Base-by-base conservation (phyloP, 1,140 invertebrate species). In the Ostrea denselamellosa region DNA sequence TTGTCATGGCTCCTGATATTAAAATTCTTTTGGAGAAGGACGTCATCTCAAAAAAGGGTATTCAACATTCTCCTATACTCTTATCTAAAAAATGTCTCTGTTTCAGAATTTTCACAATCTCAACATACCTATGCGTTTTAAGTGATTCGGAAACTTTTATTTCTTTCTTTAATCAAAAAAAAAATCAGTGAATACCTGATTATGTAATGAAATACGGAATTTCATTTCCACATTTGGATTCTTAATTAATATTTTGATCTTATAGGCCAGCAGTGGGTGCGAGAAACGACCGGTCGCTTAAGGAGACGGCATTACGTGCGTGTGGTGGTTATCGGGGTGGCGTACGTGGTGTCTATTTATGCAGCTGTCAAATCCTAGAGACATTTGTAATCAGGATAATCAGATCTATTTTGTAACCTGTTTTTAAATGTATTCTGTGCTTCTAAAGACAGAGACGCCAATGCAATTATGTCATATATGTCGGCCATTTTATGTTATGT, bases 41-140 rank as follows among this genome's bases (percentile, higher is more conserved):
- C 28, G 68, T 77, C 28, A 77, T 77, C 28, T 10, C 68, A 34
- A 77, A 77, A 25, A 77, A 77, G 28, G 68, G 68, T 77, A 77
- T 62, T 19, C 17, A 19, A 7, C 7, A 17, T 19, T 2, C 17
- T n/a, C 17, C 5, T 19, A 17, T 19, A 17, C n/a, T 2, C 9
- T 17, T 9, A 56, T 56, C 9, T 8, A 9, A 17, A 56, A 9
- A 56, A 56, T 56, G 1, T 3, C 8, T 12, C 14, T 17, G 8
- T 1, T 12, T 8, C 2, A 17, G 54, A 56, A 56, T 9, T 56
- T 3, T 12, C 2, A 17, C 8, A 9, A 56, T 56, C 2, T 56
- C 8, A 12, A 56, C 54, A 9, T 12, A 56, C 54, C 9, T 9
- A 9, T 56, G 8, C 14, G 54, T 9, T 12, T 56, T 56, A 56